phyloP scores from a whole-genome alignment of 2,113 vertebrate species.

The Machaerirhynchus nigripectus region DNA sequence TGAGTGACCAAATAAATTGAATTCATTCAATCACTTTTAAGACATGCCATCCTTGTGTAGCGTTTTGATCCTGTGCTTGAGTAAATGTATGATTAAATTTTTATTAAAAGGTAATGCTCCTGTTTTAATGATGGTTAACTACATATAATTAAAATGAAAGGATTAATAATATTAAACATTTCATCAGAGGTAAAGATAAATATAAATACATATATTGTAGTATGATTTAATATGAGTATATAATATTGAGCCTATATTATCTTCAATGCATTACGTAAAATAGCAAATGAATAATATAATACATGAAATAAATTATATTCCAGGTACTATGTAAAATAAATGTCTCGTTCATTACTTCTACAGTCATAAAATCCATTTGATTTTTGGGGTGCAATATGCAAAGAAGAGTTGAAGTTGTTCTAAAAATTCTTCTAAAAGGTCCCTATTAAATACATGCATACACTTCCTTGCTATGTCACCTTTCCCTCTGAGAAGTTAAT shows the following conservation, averaged over 20 bases:
- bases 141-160: conserved; percentile 55
- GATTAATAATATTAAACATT: conserved; percentile 66
- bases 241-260: not conserved
- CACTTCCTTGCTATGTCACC: not conserved
- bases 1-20: conserved; percentile 32
- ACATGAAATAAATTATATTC: not conserved
- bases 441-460: not conserved
- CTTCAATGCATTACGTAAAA: not conserved
- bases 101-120: conserved; percentile 63
- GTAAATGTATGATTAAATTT: conserved; percentile 54
- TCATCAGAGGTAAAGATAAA: conserved; percentile 53
- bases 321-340: not conserved
- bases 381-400: not conserved
- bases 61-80: conserved; percentile 34
- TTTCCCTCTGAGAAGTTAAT: not conserved
- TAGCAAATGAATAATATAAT: not conserved
- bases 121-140: conserved; percentile 61
- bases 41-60: not conserved
- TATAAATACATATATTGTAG: conserved; percentile 53
- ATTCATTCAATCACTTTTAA: conserved; percentile 37
- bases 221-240: not conserved
- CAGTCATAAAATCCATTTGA: not conserved
- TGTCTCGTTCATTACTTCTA: not conserved
- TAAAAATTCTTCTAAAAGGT: not conserved
- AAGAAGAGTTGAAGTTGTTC: not conserved